Base-by-base conservation (phyloP, 2,113 vertebrate species). In the Barbus barbus region DNA sequence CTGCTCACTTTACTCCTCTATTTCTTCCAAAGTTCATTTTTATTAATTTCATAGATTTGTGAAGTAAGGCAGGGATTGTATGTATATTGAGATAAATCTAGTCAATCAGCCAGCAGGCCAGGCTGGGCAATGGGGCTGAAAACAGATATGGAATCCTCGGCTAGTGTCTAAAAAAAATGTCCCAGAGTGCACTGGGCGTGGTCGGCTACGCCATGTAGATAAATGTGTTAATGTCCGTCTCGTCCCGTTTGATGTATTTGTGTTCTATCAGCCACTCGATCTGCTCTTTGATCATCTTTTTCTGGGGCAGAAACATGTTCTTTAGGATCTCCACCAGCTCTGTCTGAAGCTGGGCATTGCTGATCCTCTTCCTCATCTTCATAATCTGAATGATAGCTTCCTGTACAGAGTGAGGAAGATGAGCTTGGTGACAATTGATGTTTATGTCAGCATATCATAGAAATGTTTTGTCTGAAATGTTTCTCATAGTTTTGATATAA, bases 221-320 rank as follows among this genome's bases (percentile, higher is more conserved):
- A 94, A 99, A 98, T 81, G 96, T 99, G 93, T 98, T 99, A 94
- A 98, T 96, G 91, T 98, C 97, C 0, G 95, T 96, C 91, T 99
- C 97, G 41, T 99, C 97, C 92, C 97, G 95, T 93, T 97, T 95
- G 89, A 99, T 99, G 90, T 98, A 98, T 89, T 99, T 99, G 94
- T 99, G 97, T 91, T 99, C 97, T 91, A 99, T 98, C 89, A 98
- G 96, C 97, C 97, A 98, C 90, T 98, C 96, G 0, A 98, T 99
- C 93, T 99, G 97, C 93, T 99, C 97, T 93, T 98, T 99, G 94
- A 98, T 99, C 97, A 99, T 98, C 94, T 99, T 98, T 95, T 98
- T 99, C 93, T 99, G 98, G 86, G 98, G 98, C 91, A 98, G 96
- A 93, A 98, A 98, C 97, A 99, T 99, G 91, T 99, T 99, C 95